Conservation (phyloP, 2,888 invertebrate species). For the Piscicola geometra region DNA sequence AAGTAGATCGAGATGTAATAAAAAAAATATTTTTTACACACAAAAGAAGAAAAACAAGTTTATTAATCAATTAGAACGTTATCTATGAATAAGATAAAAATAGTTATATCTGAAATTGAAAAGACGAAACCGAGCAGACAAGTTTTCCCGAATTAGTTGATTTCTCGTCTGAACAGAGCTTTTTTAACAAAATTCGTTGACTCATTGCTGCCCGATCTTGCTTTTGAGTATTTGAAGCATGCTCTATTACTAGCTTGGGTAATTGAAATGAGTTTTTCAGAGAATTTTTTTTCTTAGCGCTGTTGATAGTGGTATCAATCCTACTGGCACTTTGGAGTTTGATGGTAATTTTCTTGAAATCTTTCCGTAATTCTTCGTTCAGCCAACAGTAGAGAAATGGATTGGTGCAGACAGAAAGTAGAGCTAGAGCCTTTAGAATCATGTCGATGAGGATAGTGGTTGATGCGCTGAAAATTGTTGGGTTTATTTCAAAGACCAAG, state of each 20-base stretch:
- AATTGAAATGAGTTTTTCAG: background rate
- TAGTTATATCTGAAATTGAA: too few relatives aligned
- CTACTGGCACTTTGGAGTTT: slow-evolving; percentile 29
- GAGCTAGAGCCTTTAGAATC: slow-evolving; percentile 51
- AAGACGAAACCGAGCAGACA: too few relatives aligned
- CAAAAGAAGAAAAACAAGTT: too few relatives aligned
- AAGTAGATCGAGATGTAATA: background rate
- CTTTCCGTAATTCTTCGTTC: slow-evolving; percentile 53
- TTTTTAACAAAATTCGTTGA: too few relatives aligned
- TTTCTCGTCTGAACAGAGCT: too few relatives aligned
- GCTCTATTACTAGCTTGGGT: background rate
- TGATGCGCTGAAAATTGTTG: slow-evolving; percentile 45
- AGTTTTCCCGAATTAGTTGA: too few relatives aligned
- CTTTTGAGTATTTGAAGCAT: background rate
- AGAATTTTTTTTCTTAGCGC: background rate
- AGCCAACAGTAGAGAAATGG: slow-evolving; percentile 55
- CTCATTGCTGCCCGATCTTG: too few relatives aligned
- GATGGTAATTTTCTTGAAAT: slow-evolving; percentile 44
- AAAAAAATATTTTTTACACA: background rate
- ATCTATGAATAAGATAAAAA: too few relatives aligned
- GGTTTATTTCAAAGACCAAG: slow-evolving; percentile 48
- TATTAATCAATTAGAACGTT: too few relatives aligned
- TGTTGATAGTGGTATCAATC: background rate
- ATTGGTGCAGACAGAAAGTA: slow-evolving; percentile 53
- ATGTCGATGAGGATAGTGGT: slow-evolving; percentile 50